These are phyloP conservation scores for Eupithecia insigniata DNA, from an alignment of 2,888 invertebrate genomes.

Conservation along the genomic window DNA sequence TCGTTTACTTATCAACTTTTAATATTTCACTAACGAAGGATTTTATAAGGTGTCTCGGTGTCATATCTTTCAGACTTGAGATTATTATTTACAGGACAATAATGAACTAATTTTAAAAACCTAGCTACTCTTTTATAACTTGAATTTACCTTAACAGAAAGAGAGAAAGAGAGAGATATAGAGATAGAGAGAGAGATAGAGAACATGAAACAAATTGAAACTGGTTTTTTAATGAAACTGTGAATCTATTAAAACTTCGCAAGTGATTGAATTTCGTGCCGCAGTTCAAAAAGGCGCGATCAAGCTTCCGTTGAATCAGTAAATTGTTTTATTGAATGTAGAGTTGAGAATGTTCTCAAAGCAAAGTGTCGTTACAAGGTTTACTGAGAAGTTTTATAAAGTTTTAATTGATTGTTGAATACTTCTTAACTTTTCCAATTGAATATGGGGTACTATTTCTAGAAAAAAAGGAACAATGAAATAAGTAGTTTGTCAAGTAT, in stretches of 20 bases:
- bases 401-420: slow-evolving; percentile 36
- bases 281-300: not conserved
- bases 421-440: slow-evolving; percentile 15
- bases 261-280: not conserved
- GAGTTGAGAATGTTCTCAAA: slow-evolving; percentile 7
- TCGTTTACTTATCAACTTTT: slow-evolving; percentile 40
- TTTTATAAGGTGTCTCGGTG: slow-evolving; percentile 9
- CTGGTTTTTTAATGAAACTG: not conserved
- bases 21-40: slow-evolving; percentile 26
- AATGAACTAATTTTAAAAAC: not conserved
- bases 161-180: too few relatives aligned
- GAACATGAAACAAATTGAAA: not conserved
- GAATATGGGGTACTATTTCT: not conserved
- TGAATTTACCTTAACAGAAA: too few relatives aligned
- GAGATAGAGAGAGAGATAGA: too few relatives aligned
- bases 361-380: slow-evolving; percentile 18
- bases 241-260: not conserved
- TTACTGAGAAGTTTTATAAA: slow-evolving; percentile 18
- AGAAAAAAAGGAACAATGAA: not conserved
- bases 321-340: not conserved
- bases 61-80: slow-evolving; percentile 3
- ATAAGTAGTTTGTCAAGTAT: not conserved
- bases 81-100: not conserved
- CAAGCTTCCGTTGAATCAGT: not conserved
- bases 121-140: not conserved